A percentile compares a stretch with the other conserved stretches of the same genome.
Conservation (phyloP, 1,140 invertebrate genomes). For the Campoletis sonorensis region DNA sequence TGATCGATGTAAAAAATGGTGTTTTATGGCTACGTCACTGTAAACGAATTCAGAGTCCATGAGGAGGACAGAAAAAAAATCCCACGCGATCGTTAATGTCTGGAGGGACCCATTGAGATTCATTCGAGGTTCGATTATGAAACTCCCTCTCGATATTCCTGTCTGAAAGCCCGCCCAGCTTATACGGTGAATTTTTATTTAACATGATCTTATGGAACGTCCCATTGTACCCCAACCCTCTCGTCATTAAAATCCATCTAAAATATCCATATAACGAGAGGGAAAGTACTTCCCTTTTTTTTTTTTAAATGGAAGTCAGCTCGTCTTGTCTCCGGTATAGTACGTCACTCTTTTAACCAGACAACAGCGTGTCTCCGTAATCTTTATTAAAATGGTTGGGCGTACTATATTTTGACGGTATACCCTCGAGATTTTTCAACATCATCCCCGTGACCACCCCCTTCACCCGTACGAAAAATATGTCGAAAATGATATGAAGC, state of each 20-base stretch:
- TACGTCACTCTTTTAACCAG: slow-evolving; percentile 31
- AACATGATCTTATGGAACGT: background rate
- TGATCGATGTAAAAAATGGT: no score
- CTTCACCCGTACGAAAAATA: background rate
- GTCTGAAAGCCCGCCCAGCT: background rate
- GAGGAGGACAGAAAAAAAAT: background rate
- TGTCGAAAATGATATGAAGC: slow-evolving; percentile 44
- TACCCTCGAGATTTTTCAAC: slow-evolving; percentile 47
- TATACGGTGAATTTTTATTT: slow-evolving; percentile 11
- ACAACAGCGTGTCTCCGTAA: slow-evolving; percentile 52
- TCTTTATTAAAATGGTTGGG: slow-evolving; percentile 60
- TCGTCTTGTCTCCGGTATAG: background rate
- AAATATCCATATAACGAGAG: background rate
- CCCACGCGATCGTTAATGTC: background rate
- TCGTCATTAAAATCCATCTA: no score
- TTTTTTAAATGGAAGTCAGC: slow-evolving; percentile 15
- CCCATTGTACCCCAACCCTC: background rate
- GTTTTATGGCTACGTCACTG: background rate
- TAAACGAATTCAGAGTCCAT: background rate
- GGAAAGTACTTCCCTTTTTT: slow-evolving; percentile 10
- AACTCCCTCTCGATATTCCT: slow-evolving; percentile 12
- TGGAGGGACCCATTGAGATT: background rate
- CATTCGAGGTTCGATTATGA: slow-evolving; percentile 11
- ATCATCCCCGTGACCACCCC: background rate
- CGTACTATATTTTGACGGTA: slow-evolving; percentile 5